phyloP scores from a whole-genome alignment of 2,113 vertebrate genomes.

The Eidolon helvum region DNA sequence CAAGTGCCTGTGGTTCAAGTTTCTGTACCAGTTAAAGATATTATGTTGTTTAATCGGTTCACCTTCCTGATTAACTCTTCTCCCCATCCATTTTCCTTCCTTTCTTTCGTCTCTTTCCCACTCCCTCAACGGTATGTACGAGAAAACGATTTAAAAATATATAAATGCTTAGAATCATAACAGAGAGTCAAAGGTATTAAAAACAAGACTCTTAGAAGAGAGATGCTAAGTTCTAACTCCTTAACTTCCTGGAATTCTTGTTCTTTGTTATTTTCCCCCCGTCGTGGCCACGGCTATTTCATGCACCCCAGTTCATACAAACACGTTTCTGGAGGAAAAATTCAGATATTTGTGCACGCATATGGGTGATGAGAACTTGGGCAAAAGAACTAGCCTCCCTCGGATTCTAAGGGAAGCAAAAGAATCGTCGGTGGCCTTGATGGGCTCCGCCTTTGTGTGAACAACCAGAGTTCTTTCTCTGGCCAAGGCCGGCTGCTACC shows the following conservation, averaged over 20 bases:
- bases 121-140: not conserved
- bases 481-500: not conserved
- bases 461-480: not conserved
- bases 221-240: not conserved
- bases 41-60: not conserved
- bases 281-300: not conserved
- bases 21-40: not conserved
- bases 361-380: not conserved
- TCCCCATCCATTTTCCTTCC: not conserved
- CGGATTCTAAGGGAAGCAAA: not conserved
- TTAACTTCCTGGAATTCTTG: not conserved
- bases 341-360: not conserved
- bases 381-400: not conserved
- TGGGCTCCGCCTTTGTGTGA: not conserved
- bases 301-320: not conserved
- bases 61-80: not conserved
- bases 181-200: not conserved
- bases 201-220: not conserved
- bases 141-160: not conserved
- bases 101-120: not conserved
- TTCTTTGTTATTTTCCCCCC: not conserved
- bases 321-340: not conserved
- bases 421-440: too few species aligned
- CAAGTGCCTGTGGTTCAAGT: slow-evolving; percentile 2
- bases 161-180: not conserved